A percentile compares a stretch with the other conserved stretches of the same genome.
Conservation (phyloP, 2,888 invertebrate species). For the Tiliacea aurago region DNA sequence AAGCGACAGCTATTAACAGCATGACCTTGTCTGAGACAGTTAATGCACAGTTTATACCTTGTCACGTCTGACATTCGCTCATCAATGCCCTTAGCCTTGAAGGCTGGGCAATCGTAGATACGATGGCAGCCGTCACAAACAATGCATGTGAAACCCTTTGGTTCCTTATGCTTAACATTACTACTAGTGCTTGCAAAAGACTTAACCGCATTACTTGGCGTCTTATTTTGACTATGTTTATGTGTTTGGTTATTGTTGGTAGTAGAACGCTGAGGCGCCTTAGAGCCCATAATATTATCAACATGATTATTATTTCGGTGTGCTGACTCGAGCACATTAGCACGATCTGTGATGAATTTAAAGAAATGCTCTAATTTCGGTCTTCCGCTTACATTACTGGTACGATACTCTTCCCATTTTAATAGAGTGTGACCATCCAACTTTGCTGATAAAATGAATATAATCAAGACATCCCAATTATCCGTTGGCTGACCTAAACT, state of each 20-base stretch:
- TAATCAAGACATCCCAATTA: constrained; percentile 59
- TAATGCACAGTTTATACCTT: constrained; percentile 1
- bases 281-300: background rate
- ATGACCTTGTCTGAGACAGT: constrained; percentile 9
- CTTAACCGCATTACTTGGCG: background rate
- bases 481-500: constrained; percentile 59
- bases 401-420: constrained; percentile 64
- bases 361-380: constrained; percentile 59
- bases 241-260: background rate
- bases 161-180: background rate
- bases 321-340: constrained; percentile 59
- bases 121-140: constrained; percentile 57
- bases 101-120: constrained; percentile 51
- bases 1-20: background rate
- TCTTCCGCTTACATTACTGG: constrained; percentile 19
- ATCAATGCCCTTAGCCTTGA: constrained; percentile 6
- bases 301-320: constrained; percentile 37
- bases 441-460: constrained; percentile 29
- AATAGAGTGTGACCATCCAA: constrained; percentile 50
- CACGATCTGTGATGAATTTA: constrained; percentile 61
- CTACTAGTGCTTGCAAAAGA: constrained; percentile 2
- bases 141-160: constrained; percentile 32
- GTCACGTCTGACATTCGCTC: constrained; percentile 3
- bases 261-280: background rate
- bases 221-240: background rate